phyloP scores from a whole-genome alignment of 2,888 invertebrate genomes.

The Mycalesis mineus region DNA sequence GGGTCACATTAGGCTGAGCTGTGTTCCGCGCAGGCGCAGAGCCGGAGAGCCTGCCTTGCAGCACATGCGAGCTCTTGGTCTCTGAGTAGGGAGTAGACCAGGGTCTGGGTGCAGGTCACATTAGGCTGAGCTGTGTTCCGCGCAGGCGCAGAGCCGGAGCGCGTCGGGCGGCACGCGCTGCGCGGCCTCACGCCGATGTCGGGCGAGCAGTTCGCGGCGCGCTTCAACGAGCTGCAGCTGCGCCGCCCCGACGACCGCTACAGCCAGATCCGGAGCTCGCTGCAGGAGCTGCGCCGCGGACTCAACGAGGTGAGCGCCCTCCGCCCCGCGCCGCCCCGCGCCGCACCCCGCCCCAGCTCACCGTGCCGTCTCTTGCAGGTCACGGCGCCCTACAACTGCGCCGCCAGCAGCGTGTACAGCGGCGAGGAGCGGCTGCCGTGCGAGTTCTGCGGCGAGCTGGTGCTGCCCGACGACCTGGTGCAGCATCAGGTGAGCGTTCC shows the following conservation, averaged over 20 bases:
- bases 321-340: constrained; percentile 5
- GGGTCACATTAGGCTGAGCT: too few species aligned
- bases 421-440: constrained; percentile 71
- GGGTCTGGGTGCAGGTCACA: too few species aligned
- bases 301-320: constrained; percentile 53
- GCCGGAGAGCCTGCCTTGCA: too few species aligned
- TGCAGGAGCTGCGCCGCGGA: constrained; percentile 58
- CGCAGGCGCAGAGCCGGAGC: constrained; percentile 29
- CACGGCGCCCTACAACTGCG: constrained; percentile 57
- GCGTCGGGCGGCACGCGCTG: constrained; percentile 34
- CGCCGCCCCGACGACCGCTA: constrained; percentile 40
- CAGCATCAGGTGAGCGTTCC: constrained; percentile 71
- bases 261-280: constrained; percentile 62
- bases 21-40: too few species aligned
- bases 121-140: too few species aligned
- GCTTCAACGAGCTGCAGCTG: constrained; percentile 50
- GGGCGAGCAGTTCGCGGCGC: constrained; percentile 50
- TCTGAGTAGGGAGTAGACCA: too few species aligned
- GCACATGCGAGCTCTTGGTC: too few species aligned
- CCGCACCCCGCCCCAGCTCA: not conserved
- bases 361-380: constrained; percentile 41
- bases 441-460: constrained; percentile 76
- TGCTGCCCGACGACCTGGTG: constrained; percentile 72
- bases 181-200: constrained; percentile 57
- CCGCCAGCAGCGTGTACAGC: not conserved